Evolutionary conservation across 2,888 invertebrate species (phyloP).

Genomic region (Sphaerophoria taeniata): DNA sequence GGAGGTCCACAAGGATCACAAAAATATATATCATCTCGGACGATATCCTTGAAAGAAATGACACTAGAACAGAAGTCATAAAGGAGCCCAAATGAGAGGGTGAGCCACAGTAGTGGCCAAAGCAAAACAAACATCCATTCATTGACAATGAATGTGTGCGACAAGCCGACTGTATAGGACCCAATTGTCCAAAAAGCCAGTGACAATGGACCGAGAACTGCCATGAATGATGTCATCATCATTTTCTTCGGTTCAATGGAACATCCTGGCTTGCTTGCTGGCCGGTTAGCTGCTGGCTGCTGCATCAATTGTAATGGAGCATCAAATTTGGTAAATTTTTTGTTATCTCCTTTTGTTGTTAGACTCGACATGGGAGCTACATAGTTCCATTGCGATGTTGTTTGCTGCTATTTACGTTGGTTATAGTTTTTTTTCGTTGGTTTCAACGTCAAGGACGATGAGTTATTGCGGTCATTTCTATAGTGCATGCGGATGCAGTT

Average conservation of each 20-base stretch:
- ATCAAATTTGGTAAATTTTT: slow-evolving; percentile 43
- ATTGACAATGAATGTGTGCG: slow-evolving; percentile 11
- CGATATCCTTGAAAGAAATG: slow-evolving; percentile 57
- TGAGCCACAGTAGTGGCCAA: slow-evolving; percentile 71
- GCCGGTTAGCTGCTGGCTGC: too few relatives aligned
- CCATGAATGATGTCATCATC: slow-evolving; percentile 71
- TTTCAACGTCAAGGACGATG: slow-evolving; percentile 73
- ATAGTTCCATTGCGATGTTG: slow-evolving; percentile 52
- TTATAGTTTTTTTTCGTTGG: slow-evolving; percentile 16
- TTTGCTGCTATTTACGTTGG: slow-evolving; percentile 29
- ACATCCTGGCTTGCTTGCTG: slow-evolving; percentile 34
- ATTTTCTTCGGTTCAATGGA: slow-evolving; percentile 61
- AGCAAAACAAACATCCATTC: slow-evolving; percentile 63
- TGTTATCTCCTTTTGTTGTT: slow-evolving; percentile 16
- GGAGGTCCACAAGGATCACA: slow-evolving; percentile 63
- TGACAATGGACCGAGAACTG: slow-evolving; percentile 43
- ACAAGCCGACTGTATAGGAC: slow-evolving; percentile 25
- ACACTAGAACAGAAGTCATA: slow-evolving; percentile 72
- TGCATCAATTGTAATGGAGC: slow-evolving; percentile 64
- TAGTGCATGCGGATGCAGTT: slow-evolving; percentile 63
- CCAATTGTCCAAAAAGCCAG: slow-evolving; percentile 45
- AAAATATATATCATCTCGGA: slow-evolving; percentile 34
- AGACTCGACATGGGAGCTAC: background rate
- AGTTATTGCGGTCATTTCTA: slow-evolving; percentile 70
- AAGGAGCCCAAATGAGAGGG: slow-evolving; percentile 73